Evolutionary conservation across 2,113 vertebrate species (phyloP).

Genomic region (Sinocyclocheilus rhinocerous): DNA sequence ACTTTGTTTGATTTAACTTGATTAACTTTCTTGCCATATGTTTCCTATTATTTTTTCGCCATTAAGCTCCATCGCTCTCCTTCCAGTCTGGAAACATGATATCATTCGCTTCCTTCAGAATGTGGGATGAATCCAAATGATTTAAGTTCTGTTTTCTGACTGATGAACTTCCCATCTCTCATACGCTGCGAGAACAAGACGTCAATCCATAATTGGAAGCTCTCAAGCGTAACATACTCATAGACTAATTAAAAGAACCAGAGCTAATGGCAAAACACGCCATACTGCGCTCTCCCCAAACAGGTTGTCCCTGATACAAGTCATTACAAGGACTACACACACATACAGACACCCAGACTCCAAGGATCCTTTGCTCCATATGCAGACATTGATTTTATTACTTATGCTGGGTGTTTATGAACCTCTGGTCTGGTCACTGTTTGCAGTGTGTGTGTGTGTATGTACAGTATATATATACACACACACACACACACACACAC

Average conservation of each 20-base stretch:
- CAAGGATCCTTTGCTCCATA: not conserved
- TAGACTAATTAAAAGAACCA: constrained; percentile 49
- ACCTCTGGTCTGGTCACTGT: not conserved
- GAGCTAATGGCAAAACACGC: constrained; percentile 28
- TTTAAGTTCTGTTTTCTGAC: constrained; percentile 24
- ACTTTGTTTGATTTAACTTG: constrained; percentile 46
- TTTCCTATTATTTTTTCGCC: constrained; percentile 43
- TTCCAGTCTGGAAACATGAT: constrained; percentile 33
- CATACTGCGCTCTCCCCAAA: not conserved
- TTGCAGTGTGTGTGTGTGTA: not conserved
- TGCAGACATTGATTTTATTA: constrained; percentile 23
- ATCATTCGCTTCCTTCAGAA: constrained; percentile 20
- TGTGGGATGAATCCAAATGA: constrained; percentile 42
- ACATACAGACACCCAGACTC: constrained; percentile 15
- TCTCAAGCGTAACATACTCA: constrained; percentile 33
- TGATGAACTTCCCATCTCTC: constrained; percentile 45
- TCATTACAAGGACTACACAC: constrained; percentile 26
- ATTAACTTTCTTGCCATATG: constrained; percentile 46
- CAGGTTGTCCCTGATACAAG: constrained; percentile 3
- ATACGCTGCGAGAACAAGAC: constrained; percentile 11
- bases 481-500: too few species aligned
- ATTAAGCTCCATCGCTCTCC: constrained; percentile 16
- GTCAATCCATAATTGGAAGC: constrained; percentile 48
- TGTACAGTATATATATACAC: too few species aligned
- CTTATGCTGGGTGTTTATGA: constrained; percentile 13